Percentiles rank a stretch among this genome's conserved stretches.
Conservation (phyloP, 1,140 invertebrate genomes). For the Aphis craccivora region DNA sequence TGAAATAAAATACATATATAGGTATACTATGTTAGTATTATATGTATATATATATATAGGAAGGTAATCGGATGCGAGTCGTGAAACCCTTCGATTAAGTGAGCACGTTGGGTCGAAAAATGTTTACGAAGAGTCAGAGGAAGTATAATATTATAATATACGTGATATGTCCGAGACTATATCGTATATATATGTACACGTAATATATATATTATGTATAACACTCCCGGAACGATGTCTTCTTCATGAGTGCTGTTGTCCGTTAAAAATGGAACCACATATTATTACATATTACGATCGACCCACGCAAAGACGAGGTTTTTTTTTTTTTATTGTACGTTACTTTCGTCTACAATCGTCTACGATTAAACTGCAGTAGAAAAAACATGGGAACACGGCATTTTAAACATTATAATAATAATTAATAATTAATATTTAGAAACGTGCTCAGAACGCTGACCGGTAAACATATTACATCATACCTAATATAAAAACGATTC, state of each 20-base stretch:
- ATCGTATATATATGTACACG: neutral
- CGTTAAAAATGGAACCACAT: neutral
- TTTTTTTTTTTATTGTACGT: neutral
- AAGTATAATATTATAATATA: neutral
- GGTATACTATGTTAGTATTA: neutral
- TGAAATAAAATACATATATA: neutral
- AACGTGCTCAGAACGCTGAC: neutral
- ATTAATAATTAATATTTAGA: neutral
- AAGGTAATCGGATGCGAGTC: slow-evolving; percentile 4
- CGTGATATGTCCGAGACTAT: neutral
- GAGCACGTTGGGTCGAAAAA: neutral
- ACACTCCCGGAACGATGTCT: neutral
- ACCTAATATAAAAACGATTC: neutral
- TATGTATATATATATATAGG: no score
- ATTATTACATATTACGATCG: neutral
- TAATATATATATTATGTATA: neutral
- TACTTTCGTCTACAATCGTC: neutral
- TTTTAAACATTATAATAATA: neutral
- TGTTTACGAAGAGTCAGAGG: neutral
- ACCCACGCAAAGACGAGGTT: neutral
- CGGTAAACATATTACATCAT: neutral
- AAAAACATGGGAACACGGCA: neutral
- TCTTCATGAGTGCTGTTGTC: neutral
- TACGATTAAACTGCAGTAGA: no score
- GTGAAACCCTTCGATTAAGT: neutral